Base-by-base conservation (phyloP, 2,888 invertebrate genomes). In the Campaea margaritaria region DNA sequence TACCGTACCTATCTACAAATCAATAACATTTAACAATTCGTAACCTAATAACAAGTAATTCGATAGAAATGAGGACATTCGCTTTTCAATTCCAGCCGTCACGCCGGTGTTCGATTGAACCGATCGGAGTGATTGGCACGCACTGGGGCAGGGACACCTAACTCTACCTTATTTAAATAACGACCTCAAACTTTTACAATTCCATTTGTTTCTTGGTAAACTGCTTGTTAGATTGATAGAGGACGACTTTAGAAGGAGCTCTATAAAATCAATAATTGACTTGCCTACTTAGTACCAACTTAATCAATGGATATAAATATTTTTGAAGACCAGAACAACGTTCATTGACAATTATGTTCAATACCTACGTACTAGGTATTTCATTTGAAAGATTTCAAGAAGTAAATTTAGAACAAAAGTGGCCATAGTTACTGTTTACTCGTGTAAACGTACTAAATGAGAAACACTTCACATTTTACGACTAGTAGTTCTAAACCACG, bases 51-150 rank as follows among this genome's bases (percentile, higher is more conserved):
- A 51, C 4, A 56, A 57, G n/a, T 13, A 52, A 48, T 61, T 63
- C 62, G 54, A 67, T 70, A 36, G 60, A 69, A 72, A 68, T 64
- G 65, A 64, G 68, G 68, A 58, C 69, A 67, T 53, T 57, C 56
- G 46, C 60, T 58, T 51, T 66, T 64, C 64, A 64, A 64, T 64
- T 64, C 62, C 36, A 38, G 14, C 39, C 45, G 38, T 44, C 55
- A 54, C 31, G 31, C 8, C 31, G 31, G 14, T 42, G 44, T 43
- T 62, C 58, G 64, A 67, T 62, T 53, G 59, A 49, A 42, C 16
- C 47, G 10, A 47, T 42, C 43, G 28, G 41, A 50, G 54, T 55
- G 65, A 67, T 65, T 57, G 65, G 49, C 64, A 64, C 67, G 60
- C 62, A 60, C 56, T 13, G n/a, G 9, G 21, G 21, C 34, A 34